These are phyloP conservation scores for Drosophila navojoa DNA, from an alignment of 1,140 invertebrate species.

Conservation along the genomic window DNA sequence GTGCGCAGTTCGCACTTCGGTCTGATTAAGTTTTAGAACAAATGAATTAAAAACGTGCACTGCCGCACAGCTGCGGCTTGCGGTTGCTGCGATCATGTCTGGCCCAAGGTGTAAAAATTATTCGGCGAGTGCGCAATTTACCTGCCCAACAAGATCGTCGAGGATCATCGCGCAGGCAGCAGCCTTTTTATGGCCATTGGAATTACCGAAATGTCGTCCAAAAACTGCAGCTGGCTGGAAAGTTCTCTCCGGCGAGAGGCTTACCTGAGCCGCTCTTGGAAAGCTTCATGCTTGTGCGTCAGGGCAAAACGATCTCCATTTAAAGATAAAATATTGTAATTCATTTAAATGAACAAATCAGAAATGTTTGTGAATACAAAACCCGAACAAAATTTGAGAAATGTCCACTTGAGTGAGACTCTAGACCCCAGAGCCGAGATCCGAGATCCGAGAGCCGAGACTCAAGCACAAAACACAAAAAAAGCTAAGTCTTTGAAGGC, in stretches of 20 bases:
- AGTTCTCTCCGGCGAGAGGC: slow-evolving; percentile 39
- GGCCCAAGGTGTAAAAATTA: slow-evolving; percentile 66
- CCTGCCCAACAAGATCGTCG: slow-evolving; percentile 36
- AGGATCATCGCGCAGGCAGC: slow-evolving; percentile 6
- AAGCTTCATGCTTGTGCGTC: slow-evolving; percentile 37
- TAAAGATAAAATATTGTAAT: slow-evolving; percentile 81
- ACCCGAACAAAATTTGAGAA: slow-evolving; percentile 21
- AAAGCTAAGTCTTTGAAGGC: slow-evolving; percentile 38
- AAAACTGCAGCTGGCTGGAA: slow-evolving; percentile 51
- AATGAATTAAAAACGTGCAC: slow-evolving; percentile 81
- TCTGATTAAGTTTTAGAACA: slow-evolving; percentile 81
- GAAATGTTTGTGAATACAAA: slow-evolving; percentile 28
- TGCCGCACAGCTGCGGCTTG: slow-evolving; percentile 1
- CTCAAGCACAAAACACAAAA: slow-evolving; percentile 17
- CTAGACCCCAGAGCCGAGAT: slow-evolving; percentile 28
- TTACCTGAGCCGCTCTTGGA: slow-evolving; percentile 42
- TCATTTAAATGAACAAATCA: slow-evolving; percentile 81
- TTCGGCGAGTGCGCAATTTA: slow-evolving; percentile 51
- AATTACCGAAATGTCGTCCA: slow-evolving; percentile 33
- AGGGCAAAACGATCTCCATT: slow-evolving; percentile 56
- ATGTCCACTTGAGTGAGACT: slow-evolving; percentile 58
- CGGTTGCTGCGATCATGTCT: slow-evolving; percentile 9
- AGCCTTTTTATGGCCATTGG: slow-evolving; percentile 54
- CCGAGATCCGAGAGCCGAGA: slow-evolving; percentile 33
- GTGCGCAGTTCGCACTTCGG: slow-evolving; percentile 41